Percentiles rank a stretch among this genome's conserved stretches.
Conservation (phyloP, 2,113 vertebrate species). For the Podiceps cristatus region DNA sequence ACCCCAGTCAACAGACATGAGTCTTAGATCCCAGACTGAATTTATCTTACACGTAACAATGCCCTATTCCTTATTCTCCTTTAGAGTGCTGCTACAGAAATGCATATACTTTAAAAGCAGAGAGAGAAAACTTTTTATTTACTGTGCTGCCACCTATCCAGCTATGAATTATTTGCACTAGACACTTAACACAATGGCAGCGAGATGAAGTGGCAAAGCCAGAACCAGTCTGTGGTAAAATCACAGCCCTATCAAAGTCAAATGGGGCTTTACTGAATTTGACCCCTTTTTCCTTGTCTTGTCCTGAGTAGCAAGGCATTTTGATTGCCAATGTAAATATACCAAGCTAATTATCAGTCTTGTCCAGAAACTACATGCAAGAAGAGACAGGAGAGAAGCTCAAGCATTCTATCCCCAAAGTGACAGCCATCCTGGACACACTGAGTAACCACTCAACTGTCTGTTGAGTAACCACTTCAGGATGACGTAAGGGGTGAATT, state of each 20-base stretch:
- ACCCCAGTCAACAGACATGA: background rate
- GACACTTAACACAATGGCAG: background rate
- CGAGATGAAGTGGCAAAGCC: background rate
- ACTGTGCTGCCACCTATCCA: background rate
- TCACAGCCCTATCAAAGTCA: background rate
- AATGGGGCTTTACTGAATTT: background rate
- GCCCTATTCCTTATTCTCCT: background rate
- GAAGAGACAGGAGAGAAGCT: background rate
- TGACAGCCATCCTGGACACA: accelerated
- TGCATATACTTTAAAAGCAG: background rate
- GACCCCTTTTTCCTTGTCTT: background rate
- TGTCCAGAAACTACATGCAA: background rate
- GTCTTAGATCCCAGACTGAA: background rate
- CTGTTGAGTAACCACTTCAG: background rate
- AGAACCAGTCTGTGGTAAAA: background rate
- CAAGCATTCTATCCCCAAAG: background rate
- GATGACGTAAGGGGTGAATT: background rate
- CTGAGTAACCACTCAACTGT: background rate
- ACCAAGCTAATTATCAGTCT: background rate
- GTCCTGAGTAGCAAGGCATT: background rate
- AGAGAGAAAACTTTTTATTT: background rate
- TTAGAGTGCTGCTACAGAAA: background rate
- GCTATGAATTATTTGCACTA: background rate
- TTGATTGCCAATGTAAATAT: background rate
- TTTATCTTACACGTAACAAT: background rate